Base-by-base conservation (phyloP, 2,113 vertebrate genomes). In the Oenanthe oenanthe region DNA sequence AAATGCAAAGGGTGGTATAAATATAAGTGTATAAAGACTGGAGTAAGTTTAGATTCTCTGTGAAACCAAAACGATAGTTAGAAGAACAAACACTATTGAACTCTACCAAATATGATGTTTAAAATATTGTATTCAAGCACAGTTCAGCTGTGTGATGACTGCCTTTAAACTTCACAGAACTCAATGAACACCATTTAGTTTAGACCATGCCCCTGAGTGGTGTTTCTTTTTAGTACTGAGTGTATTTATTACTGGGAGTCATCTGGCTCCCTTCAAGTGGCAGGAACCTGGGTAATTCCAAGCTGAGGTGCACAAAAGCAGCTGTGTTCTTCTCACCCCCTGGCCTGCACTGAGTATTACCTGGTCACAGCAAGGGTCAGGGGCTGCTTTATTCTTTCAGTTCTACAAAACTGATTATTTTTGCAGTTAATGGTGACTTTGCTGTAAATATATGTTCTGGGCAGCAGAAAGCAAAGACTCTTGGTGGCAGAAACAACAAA, bases 401-500 rank as follows among this genome's bases (percentile, higher is more conserved):
- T 70, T 77, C 83, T 62, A 77, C 78, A 89, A 62, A 96, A 82
- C 86, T 36, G 17, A 72, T 95, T 89, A 96, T 94, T 97, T 97
- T 85, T 95, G 58, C 88, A 92, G 95, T 93, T 94, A 92, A 68
- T 2, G 0, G 75, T 90, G 93, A 92, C 87, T 93, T 95, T 85
- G 82, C 82, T 85, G 76, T 96, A 97, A 95, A 92, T 94, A 96
- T 43, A 95, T 65, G 88, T 83, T 97, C 67, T 83, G 79, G 65
- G 53, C 48, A 94, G 91, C 45, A 91, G 86, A 97, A 93, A 80
- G 79, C 62, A 93, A 76, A 92, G 82, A 94, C 45, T 63, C 70
- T 74, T 96, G 94, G 91, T 81, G 82, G 86, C 70, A 89, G 71
- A 85, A 97, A 94, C 92, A 85, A 92, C 77, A 94, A 95, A 85